Evolutionary conservation across 2,888 invertebrate genomes (phyloP).

Genomic region (Platycheirus rosarum): DNA sequence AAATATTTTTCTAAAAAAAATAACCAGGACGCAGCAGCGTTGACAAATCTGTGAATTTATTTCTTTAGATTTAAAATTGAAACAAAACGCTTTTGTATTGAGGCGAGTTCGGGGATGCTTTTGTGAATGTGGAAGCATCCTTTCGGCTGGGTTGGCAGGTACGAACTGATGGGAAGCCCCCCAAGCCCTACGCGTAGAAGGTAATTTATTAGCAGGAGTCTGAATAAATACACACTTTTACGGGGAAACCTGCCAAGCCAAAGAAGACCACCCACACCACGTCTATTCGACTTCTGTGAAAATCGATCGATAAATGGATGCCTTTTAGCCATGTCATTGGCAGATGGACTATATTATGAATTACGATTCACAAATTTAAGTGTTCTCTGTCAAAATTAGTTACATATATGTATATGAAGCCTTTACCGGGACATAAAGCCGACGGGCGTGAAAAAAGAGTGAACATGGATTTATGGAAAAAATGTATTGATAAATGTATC

Average conservation of each 20-base stretch:
- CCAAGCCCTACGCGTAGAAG: conserved; percentile 20
- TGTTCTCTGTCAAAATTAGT: conserved; percentile 43
- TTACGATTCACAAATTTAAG: conserved; percentile 50
- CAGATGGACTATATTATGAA: conserved; percentile 70
- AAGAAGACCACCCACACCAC: conserved; percentile 33
- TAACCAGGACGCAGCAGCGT: conserved; percentile 32
- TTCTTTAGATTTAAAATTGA: conserved; percentile 71
- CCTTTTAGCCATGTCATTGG: conserved; percentile 72
- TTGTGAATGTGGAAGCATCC: background rate
- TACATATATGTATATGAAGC: conserved; percentile 27
- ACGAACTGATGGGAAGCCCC: conserved; percentile 15
- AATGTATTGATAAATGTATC: background rate
- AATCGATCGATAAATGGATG: conserved; percentile 68
- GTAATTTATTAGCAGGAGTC: conserved; percentile 49
- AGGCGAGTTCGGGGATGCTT: conserved; percentile 6
- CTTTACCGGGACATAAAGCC: background rate
- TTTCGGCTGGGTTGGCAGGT: conserved; percentile 1
- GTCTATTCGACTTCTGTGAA: conserved; percentile 29
- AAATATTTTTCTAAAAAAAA: conserved; percentile 40
- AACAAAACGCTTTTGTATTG: conserved; percentile 54
- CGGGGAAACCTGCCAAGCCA: conserved; percentile 39
- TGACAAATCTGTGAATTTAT: conserved; percentile 73
- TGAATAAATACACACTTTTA: conserved; percentile 1
- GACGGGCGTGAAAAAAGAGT: conserved; percentile 7
- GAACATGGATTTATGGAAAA: background rate